Evolutionary conservation across 2,113 vertebrate species (phyloP).

Genomic region (Danionella cerebrum): DNA sequence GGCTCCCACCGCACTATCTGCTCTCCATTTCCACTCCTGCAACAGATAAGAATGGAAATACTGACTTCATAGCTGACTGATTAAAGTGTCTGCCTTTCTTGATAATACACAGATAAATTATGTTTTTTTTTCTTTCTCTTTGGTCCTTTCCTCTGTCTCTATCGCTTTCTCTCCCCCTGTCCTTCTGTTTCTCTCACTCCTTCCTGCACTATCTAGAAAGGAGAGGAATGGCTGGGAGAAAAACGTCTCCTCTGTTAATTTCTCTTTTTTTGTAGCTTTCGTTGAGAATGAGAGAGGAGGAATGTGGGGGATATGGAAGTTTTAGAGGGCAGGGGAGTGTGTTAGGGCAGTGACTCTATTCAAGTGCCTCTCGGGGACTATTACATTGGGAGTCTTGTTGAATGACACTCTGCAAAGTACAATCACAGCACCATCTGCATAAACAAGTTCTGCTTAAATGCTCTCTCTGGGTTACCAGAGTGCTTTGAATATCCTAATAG

Average conservation of each 20-base stretch:
- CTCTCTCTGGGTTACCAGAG: neutral
- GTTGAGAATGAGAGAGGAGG: conserved; percentile 39
- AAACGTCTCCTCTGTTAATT: conserved; percentile 62
- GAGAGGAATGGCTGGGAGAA: conserved; percentile 48
- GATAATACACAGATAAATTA: conserved; percentile 99
- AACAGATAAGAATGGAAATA: conserved; percentile 99
- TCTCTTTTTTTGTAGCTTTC: conserved; percentile 50
- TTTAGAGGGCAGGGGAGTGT: conserved; percentile 17
- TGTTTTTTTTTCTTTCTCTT: conserved; percentile 76
- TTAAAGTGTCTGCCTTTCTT: conserved; percentile 99
- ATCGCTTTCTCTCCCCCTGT: conserved; percentile 29
- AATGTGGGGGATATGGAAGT: conserved; percentile 26
- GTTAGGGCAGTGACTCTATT: conserved; percentile 30
- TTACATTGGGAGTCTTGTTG: conserved; percentile 40
- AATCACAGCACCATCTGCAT: conserved; percentile 35
- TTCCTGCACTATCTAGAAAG: conserved; percentile 57
- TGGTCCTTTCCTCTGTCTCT: conserved; percentile 41
- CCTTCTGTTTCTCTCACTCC: conserved; percentile 29
- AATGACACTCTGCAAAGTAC: conserved; percentile 32
- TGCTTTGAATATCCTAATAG: neutral
- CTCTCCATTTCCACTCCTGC: conserved; percentile 99
- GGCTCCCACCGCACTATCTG: conserved; percentile 89
- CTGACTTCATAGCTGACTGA: conserved; percentile 99
- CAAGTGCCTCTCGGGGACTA: conserved; percentile 40
- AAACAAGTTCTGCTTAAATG: conserved; percentile 29